These are phyloP conservation scores for Coenonympha glycerion DNA, from an alignment of 2,888 invertebrate genomes.

Conservation along the genomic window DNA sequence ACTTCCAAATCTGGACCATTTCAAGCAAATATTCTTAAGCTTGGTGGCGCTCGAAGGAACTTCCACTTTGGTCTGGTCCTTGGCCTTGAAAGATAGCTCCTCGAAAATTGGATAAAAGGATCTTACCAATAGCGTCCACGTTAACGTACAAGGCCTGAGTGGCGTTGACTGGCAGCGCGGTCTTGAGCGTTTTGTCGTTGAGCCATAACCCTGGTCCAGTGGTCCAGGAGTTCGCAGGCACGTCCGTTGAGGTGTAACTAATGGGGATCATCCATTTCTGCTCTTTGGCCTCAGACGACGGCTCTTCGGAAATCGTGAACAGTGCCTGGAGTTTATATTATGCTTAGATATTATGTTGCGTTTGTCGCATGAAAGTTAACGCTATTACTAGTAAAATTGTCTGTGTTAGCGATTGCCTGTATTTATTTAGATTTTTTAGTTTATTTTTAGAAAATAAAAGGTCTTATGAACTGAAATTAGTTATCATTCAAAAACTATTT, in stretches of 20 bases:
- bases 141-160: slow-evolving; percentile 78
- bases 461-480: no score
- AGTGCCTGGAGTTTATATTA: slow-evolving; percentile 40
- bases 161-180: slow-evolving; percentile 38
- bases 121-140: slow-evolving; percentile 74
- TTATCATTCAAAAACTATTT: no score
- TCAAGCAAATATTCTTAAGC: no score
- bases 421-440: no score
- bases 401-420: no score
- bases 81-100: no score
- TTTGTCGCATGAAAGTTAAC: not conserved
- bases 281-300: slow-evolving; percentile 34
- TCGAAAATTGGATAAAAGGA: not conserved
- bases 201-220: slow-evolving; percentile 56
- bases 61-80: no score
- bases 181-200: slow-evolving; percentile 33
- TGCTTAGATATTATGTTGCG: not conserved
- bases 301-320: slow-evolving; percentile 40
- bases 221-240: slow-evolving; percentile 35
- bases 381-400: no score
- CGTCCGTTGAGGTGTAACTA: slow-evolving; percentile 51
- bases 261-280: slow-evolving; percentile 79
- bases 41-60: no score
- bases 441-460: no score
- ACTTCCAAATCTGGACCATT: no score